phyloP scores from a whole-genome alignment of 2,113 vertebrate species.

The Sus scrofa region T2T-Sscrofa CM000818.6:8965501-8966000 shows the following conservation, averaged over 20 bases:
- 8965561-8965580: background rate
- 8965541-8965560: background rate
- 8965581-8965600: slow-evolving; percentile 22
- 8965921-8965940: background rate
- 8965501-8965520: background rate
- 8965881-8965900: background rate
- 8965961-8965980: background rate
- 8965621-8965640: background rate
- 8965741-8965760: background rate
- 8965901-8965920: background rate
- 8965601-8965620: slow-evolving; percentile 10
- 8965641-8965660: background rate
- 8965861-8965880: background rate
- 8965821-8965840: background rate
- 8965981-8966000: background rate
- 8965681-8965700: background rate
- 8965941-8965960: background rate
- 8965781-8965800: background rate
- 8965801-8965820: background rate
- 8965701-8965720: background rate
- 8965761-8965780: background rate
- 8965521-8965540: background rate
- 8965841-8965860: background rate
- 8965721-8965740: background rate
- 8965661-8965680: background rate